A percentile compares a stretch with the other conserved stretches of the same genome.
phyloP scores from a whole-genome alignment of 2,797 vertebrate species.

The Cyprinodon diabolis region DNA sequence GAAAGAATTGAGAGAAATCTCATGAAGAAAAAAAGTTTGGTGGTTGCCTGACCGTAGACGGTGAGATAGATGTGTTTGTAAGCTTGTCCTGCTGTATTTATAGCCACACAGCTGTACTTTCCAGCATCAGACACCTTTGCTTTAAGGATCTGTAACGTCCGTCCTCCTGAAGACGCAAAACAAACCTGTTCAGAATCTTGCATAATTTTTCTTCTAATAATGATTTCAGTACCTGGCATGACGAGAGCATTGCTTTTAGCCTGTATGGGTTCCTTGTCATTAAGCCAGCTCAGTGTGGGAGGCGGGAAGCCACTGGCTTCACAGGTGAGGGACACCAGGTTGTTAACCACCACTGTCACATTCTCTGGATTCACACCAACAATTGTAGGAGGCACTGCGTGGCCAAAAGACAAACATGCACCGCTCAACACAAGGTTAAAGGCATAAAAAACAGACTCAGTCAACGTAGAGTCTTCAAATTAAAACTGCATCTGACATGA shows the following conservation, averaged over 20 bases:
- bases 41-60: conserved; percentile 86
- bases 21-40: background rate
- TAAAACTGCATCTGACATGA: background rate
- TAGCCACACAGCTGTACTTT: conserved; percentile 90
- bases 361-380: conserved; percentile 87
- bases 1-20: background rate
- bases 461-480: background rate
- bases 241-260: conserved; percentile 85
- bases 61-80: conserved; percentile 88
- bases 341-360: conserved; percentile 91
- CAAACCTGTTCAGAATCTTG: background rate
- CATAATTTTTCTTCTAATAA: background rate
- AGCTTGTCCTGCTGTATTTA: conserved; percentile 91
- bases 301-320: conserved; percentile 92
- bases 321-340: conserved; percentile 92
- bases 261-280: conserved; percentile 83
- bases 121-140: conserved; percentile 89
- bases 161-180: conserved; percentile 82
- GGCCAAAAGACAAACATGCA: background rate
- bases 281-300: conserved; percentile 92
- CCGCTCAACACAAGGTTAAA: background rate
- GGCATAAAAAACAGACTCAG: background rate
- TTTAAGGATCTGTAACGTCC: conserved; percentile 89
- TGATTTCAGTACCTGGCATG: conserved; percentile 84
- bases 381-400: conserved; percentile 88